Evolutionary conservation across 2,113 vertebrate genomes (phyloP).

Genomic region (Oreochromis aureus): DNA sequence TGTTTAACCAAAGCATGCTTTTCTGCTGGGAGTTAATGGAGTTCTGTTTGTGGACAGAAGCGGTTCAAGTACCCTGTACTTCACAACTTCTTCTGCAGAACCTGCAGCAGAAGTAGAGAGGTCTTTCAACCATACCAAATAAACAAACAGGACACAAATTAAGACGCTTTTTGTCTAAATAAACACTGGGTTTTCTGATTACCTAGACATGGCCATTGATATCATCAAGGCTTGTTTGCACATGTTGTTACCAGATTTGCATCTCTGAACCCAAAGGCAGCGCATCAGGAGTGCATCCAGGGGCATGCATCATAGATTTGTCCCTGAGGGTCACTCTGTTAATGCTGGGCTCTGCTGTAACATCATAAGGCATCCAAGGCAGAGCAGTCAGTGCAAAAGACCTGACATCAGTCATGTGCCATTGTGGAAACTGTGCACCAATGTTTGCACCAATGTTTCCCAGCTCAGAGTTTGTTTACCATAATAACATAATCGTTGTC

Average conservation of each 20-base stretch:
- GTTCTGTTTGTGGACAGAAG: neutral
- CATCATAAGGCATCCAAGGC: neutral
- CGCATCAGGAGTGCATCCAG: neutral
- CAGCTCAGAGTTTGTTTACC: neutral
- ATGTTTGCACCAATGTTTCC: fast-evolving
- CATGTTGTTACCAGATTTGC: neutral
- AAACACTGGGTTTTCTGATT: neutral
- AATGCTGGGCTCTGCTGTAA: neutral
- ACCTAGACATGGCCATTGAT: neutral
- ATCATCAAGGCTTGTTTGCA: neutral
- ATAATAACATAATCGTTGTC: neutral
- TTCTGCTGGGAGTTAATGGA: neutral
- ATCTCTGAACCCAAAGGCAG: neutral
- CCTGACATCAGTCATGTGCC: neutral
- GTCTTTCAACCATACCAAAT: neutral
- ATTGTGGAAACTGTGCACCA: neutral
- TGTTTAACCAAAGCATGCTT: neutral
- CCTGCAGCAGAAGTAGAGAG: neutral
- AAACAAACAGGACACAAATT: neutral
- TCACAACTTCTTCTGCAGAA: neutral
- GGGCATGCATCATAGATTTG: neutral
- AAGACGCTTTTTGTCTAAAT: neutral
- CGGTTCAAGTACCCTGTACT: neutral
- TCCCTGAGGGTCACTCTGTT: neutral
- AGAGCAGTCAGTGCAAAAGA: neutral